Base-by-base conservation (phyloP, 2,797 vertebrate genomes). In the Myotis pilosus region DNA sequence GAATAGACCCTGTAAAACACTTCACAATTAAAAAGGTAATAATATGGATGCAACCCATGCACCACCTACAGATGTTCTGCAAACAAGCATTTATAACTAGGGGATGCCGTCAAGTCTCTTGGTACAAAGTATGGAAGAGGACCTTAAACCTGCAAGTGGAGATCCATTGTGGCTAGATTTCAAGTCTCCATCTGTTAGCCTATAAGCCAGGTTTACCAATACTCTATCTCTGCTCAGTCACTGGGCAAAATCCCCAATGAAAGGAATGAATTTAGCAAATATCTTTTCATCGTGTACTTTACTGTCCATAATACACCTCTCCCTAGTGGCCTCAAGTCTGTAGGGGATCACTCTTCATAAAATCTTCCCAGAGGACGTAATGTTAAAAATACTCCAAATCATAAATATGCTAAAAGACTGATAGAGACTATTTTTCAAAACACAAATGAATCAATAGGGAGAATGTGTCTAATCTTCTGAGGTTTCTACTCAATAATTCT, bases 1-100 rank as follows among this genome's bases (percentile, higher is more conserved):
- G 99, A 99, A 95, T 97, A 99, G 23, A 99, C 99, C 97, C 99
- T 99, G 97, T 28, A 97, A 98, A 89, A 96, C 20, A 96, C 0
- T 7, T 90, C 76, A 83, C 11, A n/a, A 30, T 91, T 92, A 92
- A 66, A 79, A 94, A 94, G 78, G 3, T 20, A 5, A 84, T 47
- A 57, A 60, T 6, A 6, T 8, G 23, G 8, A 33, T 38, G 23
- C 9, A 74, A 15, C 44, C 15, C n/a, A 91, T 83, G 33, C 9
- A 79, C 8, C 25, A 69, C 22, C 55, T 55, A 15, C 4, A 78
- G 28, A 64, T 13, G 1, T 60, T 51, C 28, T 72, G n/a, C 7
- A 71, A 38, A 83, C 30, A 69, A 89, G 20, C 5, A 81, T 22
- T 49, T 36, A 30, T 55, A 64, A 53, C 9, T 12, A 47, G 28